Percentiles rank a stretch among this genome's conserved stretches.
These are phyloP conservation scores for Acronicta leporina DNA, from an alignment of 2,888 invertebrate genomes.

Conservation along the genomic window DNA sequence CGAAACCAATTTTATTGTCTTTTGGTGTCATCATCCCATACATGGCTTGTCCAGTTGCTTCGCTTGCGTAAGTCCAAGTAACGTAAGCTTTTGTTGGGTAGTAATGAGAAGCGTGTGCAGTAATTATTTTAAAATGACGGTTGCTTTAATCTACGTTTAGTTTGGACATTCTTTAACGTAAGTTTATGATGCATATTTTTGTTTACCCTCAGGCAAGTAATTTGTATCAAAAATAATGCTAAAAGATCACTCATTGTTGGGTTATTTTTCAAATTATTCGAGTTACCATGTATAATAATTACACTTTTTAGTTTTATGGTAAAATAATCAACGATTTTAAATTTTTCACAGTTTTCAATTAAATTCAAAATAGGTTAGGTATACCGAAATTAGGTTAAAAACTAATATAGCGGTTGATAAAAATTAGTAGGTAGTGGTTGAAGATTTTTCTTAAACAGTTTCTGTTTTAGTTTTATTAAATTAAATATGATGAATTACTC, in stretches of 20 bases:
- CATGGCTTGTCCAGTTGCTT: constrained; percentile 39
- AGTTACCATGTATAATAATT: no score
- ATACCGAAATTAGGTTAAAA: no score
- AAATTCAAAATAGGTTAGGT: no score
- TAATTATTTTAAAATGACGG: constrained; percentile 49
- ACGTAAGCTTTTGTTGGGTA: constrained; percentile 44
- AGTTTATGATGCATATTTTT: constrained; percentile 9
- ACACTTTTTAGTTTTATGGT: no score
- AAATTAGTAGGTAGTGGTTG: no score
- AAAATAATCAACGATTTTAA: no score
- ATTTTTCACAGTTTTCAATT: no score
- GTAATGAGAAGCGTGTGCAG: constrained; percentile 37
- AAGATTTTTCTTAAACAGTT: not conserved
- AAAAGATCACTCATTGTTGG: not conserved
- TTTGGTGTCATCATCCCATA: constrained; percentile 51
- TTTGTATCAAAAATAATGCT: constrained; percentile 3
- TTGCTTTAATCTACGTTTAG: constrained; percentile 32
- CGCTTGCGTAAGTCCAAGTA: constrained; percentile 38
- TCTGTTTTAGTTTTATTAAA: not conserved
- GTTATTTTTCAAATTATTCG: not conserved
- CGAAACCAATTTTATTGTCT: constrained; percentile 54
- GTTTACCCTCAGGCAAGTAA: constrained; percentile 1
- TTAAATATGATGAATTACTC: constrained; percentile 3
- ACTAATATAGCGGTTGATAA: no score
- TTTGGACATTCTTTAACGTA: constrained; percentile 12